These are phyloP conservation scores for Atta cephalotes DNA, from an alignment of 1,140 invertebrate genomes.

Conservation along the genomic window DNA sequence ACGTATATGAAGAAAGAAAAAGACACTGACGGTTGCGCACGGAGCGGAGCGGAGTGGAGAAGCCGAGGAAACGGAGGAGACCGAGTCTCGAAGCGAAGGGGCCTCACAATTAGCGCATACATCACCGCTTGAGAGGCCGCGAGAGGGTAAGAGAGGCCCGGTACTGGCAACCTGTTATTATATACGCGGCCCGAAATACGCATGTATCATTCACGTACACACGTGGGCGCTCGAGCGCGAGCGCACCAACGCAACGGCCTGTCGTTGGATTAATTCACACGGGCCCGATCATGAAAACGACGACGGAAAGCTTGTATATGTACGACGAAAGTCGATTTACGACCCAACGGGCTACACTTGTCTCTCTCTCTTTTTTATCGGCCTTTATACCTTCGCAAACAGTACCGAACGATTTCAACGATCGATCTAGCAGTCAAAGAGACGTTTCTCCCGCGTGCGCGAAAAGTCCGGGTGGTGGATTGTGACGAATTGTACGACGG, in stretches of 20 bases:
- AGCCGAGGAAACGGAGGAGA: conserved; percentile 5
- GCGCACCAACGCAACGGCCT: conserved; percentile 69
- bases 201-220: conserved; percentile 82
- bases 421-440: background rate
- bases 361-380: conserved; percentile 30
- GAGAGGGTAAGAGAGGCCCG: conserved; percentile 74
- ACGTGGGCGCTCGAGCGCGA: conserved; percentile 54
- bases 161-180: conserved; percentile 85
- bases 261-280: conserved; percentile 83
- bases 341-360: background rate
- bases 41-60: background rate
- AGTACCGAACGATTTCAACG: background rate
- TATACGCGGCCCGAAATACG: conserved; percentile 80
- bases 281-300: conserved; percentile 67
- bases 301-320: conserved; percentile 58
- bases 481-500: conserved; percentile 39
- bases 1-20: conserved; percentile 48
- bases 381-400: background rate
- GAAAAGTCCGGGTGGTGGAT: conserved; percentile 17
- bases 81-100: conserved; percentile 65
- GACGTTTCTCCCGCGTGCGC: background rate
- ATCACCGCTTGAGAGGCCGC: conserved; percentile 75
- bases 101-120: conserved; percentile 79
- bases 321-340: conserved; percentile 72
- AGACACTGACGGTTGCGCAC: conserved; percentile 32